phyloP scores from a whole-genome alignment of 2,888 invertebrate species.

The Mythimna albipuncta region DNA sequence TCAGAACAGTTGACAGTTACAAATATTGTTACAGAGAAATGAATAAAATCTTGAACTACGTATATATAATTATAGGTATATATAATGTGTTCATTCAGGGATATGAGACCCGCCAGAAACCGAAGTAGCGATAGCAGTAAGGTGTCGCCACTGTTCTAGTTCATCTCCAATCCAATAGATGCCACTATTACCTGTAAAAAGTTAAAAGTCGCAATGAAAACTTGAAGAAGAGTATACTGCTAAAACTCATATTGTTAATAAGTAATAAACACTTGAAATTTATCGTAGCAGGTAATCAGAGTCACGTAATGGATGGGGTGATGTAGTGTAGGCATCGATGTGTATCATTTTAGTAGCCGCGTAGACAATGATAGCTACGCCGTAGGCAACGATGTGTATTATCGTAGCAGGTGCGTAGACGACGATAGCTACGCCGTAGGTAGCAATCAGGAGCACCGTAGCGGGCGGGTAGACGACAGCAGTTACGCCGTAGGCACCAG shows the following conservation, averaged over 20 bases:
- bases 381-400: background rate
- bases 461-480: too few species aligned
- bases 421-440: background rate
- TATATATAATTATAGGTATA: constrained; percentile 3
- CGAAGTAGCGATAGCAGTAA: background rate
- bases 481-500: too few species aligned
- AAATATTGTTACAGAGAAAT: too few species aligned
- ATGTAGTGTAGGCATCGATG: too few species aligned
- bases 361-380: background rate
- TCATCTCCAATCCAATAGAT: constrained; percentile 31
- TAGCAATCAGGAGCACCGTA: background rate
- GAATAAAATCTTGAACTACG: background rate
- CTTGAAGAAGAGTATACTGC: background rate
- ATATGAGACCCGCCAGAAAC: background rate
- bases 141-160: background rate
- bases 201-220: background rate
- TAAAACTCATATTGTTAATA: background rate
- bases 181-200: constrained; percentile 9
- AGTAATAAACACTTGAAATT: background rate
- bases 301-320: background rate
- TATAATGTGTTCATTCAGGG: background rate
- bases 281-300: background rate
- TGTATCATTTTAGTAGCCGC: background rate
- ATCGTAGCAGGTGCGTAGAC: background rate
- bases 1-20: background rate